These are phyloP conservation scores for Thereva nobilitata DNA, from an alignment of 2,888 invertebrate genomes.

Conservation along the genomic window DNA sequence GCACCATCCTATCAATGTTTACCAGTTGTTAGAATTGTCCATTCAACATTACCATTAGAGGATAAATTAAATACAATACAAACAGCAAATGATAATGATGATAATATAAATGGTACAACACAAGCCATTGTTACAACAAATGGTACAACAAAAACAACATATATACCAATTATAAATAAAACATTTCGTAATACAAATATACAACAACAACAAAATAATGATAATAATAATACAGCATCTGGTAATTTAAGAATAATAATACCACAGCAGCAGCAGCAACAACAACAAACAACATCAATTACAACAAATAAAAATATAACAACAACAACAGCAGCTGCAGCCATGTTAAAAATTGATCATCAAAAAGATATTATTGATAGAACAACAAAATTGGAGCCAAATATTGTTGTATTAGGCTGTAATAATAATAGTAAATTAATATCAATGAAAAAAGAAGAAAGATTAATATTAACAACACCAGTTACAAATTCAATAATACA, in stretches of 20 bases:
- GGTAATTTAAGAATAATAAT: background rate
- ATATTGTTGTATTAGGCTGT: conserved; percentile 22
- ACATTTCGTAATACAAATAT: background rate
- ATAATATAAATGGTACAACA: background rate
- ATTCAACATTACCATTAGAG: conserved; percentile 12
- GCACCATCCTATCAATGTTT: conserved; percentile 31
- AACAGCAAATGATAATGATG: background rate
- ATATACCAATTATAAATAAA: background rate
- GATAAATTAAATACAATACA: background rate
- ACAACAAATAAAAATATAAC: too few relatives aligned
- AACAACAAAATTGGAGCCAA: conserved; percentile 14
- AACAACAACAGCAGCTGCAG: background rate
- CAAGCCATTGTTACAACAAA: background rate
- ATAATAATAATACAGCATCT: background rate
- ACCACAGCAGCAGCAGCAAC: background rate
- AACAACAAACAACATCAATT: background rate
- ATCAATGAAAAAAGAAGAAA: conserved; percentile 5
- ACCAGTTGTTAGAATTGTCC: conserved; percentile 26
- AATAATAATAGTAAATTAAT: conserved; percentile 12
- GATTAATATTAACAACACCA: background rate
- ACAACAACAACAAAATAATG: background rate
- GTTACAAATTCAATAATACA: background rate
- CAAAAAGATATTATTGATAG: background rate
- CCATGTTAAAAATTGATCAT: conserved; percentile 4
- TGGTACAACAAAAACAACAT: background rate